Evolutionary conservation across 2,113 vertebrate species (phyloP).

Genomic region (Quiscalus mexicanus): DNA sequence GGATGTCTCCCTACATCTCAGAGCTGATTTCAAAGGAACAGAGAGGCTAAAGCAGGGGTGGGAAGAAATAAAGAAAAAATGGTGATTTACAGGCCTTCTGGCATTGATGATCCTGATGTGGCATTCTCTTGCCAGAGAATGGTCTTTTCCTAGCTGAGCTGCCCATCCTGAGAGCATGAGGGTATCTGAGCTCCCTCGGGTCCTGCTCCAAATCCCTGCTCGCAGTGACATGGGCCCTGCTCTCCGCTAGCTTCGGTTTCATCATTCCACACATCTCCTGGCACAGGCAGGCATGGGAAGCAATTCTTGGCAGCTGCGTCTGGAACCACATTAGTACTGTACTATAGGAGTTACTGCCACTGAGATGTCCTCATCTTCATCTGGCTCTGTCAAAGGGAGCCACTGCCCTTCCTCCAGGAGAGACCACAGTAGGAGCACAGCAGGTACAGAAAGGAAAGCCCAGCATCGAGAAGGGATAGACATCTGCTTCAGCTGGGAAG

Average conservation of each 20-base stretch:
- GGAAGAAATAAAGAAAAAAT: neutral
- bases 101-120: neutral
- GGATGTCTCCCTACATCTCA: neutral
- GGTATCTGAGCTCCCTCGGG: neutral
- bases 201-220: neutral
- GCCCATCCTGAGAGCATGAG: neutral
- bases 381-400: fast-evolving
- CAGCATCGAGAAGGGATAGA: neutral
- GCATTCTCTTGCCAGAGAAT: neutral
- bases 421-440: neutral
- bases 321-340: neutral
- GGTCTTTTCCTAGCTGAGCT: neutral
- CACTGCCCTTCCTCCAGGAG: neutral
- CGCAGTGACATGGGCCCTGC: neutral
- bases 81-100: neutral
- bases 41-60: fast-evolving
- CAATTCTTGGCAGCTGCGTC: constrained; percentile 29
- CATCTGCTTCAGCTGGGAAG: constrained; percentile 6
- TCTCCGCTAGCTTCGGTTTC: neutral
- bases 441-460: constrained; percentile 1
- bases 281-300: constrained; percentile 7
- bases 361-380: neutral
- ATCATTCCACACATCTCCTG: constrained; percentile 38
- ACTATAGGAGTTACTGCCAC: neutral
- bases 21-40: neutral